Evolutionary conservation across 37 sponge, comb jelly and placozoan species (phyloP).

Genomic region (Diacarnus erythraeanus): DNA sequence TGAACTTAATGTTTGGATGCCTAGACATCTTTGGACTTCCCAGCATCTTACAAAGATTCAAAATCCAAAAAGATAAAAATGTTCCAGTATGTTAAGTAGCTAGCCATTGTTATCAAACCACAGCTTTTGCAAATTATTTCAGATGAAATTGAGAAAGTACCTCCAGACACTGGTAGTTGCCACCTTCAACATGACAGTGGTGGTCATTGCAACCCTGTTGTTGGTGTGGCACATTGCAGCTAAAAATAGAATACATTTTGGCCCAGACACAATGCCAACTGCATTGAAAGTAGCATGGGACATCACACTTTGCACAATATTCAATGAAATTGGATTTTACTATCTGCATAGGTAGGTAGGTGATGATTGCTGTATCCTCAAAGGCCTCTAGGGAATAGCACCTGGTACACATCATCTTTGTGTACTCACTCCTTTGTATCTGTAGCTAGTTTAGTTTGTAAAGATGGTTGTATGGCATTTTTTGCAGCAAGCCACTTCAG

Average conservation of each 20-base stretch:
- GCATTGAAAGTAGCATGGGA: conserved; percentile 49
- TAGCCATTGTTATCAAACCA: background rate
- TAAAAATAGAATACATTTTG: conserved; percentile 37
- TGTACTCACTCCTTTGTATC: too few relatives aligned
- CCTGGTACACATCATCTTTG: too few relatives aligned
- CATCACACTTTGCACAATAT: conserved; percentile 44
- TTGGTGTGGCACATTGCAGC: conserved; percentile 29
- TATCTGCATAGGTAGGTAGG: conserved; percentile 90
- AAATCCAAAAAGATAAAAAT: conserved; percentile 77
- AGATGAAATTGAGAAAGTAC: conserved; percentile 50
- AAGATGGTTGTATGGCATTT: too few relatives aligned
- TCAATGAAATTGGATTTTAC: conserved; percentile 81
- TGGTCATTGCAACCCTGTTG: conserved; percentile 29
- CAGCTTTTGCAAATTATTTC: too few relatives aligned
- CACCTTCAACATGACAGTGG: conserved; percentile 55
- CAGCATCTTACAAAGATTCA: conserved; percentile 60
- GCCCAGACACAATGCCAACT: conserved; percentile 73
- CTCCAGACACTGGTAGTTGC: conserved; percentile 30
- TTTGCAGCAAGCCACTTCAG: too few relatives aligned
- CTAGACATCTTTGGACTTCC: conserved; percentile 81
- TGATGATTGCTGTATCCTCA: too few relatives aligned
- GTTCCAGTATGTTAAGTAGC: conserved; percentile 46
- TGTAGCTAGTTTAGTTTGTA: too few relatives aligned
- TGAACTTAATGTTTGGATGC: conserved; percentile 45
- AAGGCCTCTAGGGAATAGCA: too few relatives aligned